Conservation (phyloP, 2,113 vertebrate species). For the Rattus rattus region DNA sequence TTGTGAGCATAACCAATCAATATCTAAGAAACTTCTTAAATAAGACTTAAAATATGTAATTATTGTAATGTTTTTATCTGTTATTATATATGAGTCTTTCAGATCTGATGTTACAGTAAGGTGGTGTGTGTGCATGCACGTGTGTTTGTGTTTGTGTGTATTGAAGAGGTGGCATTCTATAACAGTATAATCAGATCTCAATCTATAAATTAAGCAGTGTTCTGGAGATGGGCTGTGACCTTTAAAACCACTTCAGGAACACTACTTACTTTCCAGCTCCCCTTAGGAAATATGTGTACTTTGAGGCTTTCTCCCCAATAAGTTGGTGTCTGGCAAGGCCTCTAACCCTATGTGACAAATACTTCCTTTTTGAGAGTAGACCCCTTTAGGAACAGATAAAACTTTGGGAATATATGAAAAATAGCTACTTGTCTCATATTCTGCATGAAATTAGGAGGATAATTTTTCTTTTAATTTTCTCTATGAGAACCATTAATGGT, state of each 20-base stretch:
- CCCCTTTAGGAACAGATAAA: not conserved
- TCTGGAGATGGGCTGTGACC: not conserved
- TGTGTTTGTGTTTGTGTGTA: not conserved
- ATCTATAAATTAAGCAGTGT: not conserved
- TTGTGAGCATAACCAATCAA: not conserved
- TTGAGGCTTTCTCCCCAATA: not conserved
- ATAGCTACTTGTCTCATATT: not conserved
- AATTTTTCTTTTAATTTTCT: not conserved
- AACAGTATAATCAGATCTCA: not conserved
- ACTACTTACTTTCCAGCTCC: not conserved
- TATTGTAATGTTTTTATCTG: not conserved
- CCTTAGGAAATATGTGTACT: not conserved
- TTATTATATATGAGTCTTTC: not conserved
- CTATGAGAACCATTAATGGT: not conserved
- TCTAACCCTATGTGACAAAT: not conserved
- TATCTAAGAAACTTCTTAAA: not conserved
- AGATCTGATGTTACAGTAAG: not conserved
- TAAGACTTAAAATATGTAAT: not conserved
- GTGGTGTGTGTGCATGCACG: not conserved
- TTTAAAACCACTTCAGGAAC: not conserved
- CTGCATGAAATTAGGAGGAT: not conserved
- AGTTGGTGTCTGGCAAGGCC: not conserved
- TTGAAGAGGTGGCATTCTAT: not conserved
- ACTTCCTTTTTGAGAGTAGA: not conserved
- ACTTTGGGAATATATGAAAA: not conserved